Percentiles rank a stretch among this genome's conserved stretches.
These are phyloP conservation scores for Steinernema hermaphroditum DNA, from an alignment of 2,888 invertebrate species.

Conservation along the genomic window DNA sequence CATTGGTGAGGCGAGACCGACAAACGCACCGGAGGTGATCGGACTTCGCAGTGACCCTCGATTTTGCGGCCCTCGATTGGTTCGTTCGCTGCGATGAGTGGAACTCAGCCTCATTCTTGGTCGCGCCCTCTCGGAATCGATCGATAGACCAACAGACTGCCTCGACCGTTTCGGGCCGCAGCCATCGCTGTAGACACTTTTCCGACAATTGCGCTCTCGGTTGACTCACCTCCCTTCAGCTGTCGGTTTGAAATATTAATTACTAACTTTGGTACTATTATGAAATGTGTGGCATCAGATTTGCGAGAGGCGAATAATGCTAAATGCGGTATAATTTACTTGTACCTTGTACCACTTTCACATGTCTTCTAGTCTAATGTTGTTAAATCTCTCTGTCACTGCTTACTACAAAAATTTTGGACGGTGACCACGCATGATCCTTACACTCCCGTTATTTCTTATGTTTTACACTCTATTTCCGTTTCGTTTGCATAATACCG, in stretches of 20 bases:
- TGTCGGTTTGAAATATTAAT: neutral
- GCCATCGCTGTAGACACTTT: neutral
- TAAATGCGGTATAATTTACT: too few relatives aligned
- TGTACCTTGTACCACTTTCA: too few relatives aligned
- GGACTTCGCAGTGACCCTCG: neutral
- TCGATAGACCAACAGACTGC: constrained; percentile 10
- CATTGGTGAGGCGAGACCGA: neutral
- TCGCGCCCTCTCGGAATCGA: constrained; percentile 26
- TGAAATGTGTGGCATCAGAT: too few relatives aligned
- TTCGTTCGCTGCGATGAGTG: neutral
- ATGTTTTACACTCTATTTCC: too few relatives aligned
- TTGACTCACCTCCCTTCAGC: constrained; percentile 9
- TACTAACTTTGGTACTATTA: too few relatives aligned
- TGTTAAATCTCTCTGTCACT: too few relatives aligned
- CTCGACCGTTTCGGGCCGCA: constrained; percentile 26
- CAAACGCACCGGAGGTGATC: neutral
- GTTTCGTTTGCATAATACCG: too few relatives aligned
- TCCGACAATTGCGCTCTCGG: neutral
- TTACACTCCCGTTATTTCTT: too few relatives aligned
- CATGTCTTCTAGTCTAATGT: too few relatives aligned
- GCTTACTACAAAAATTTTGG: too few relatives aligned
- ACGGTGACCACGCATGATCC: too few relatives aligned
- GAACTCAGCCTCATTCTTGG: constrained; percentile 14
- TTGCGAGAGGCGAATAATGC: too few relatives aligned
- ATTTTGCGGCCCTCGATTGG: neutral